phyloP scores from a whole-genome alignment of 2,888 invertebrate species.

The Phyllotreta striolata region DNA sequence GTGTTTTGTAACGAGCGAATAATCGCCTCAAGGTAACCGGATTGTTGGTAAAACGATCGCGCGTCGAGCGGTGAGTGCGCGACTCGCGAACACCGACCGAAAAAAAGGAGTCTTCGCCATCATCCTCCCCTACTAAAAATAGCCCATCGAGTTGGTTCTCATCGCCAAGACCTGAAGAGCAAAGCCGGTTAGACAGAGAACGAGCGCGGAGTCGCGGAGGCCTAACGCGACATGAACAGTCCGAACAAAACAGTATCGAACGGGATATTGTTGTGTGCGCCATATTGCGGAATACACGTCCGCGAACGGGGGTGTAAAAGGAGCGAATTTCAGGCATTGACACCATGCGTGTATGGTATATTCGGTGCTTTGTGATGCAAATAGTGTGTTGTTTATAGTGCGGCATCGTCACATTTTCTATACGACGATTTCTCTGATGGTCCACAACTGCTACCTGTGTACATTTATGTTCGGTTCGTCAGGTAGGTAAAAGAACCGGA shows the following conservation, averaged over 20 bases:
- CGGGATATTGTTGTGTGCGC: constrained; percentile 44
- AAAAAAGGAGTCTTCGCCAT: too few relatives aligned
- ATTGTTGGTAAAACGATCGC: too few relatives aligned
- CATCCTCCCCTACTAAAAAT: constrained; percentile 28
- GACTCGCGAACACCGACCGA: too few relatives aligned
- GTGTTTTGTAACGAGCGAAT: too few relatives aligned
- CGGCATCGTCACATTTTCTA: constrained; percentile 24
- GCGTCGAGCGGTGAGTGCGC: too few relatives aligned
- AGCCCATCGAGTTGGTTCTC: constrained; percentile 29
- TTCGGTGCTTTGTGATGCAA: constrained; percentile 20
- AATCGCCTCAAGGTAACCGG: too few relatives aligned
- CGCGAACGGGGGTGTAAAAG: constrained; percentile 40
- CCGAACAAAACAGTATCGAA: constrained; percentile 43
- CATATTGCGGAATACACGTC: constrained; percentile 39
- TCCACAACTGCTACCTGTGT: constrained; percentile 34
- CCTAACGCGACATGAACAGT: constrained; percentile 27
- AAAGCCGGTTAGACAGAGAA: constrained; percentile 22
- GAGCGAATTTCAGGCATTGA: constrained; percentile 7
- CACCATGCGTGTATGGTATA: constrained; percentile 24
- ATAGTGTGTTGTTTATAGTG: constrained; percentile 35
- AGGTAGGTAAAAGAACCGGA: constrained; percentile 32
- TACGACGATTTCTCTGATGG: constrained; percentile 26
- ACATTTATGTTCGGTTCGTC: constrained; percentile 29
- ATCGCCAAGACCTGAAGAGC: constrained; percentile 23
- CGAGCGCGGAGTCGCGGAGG: constrained; percentile 20